A percentile compares a stretch with the other conserved stretches of the same genome.
Evolutionary conservation across 2,113 vertebrate species (phyloP).

Genomic region (Echinops telfairi): DNA sequence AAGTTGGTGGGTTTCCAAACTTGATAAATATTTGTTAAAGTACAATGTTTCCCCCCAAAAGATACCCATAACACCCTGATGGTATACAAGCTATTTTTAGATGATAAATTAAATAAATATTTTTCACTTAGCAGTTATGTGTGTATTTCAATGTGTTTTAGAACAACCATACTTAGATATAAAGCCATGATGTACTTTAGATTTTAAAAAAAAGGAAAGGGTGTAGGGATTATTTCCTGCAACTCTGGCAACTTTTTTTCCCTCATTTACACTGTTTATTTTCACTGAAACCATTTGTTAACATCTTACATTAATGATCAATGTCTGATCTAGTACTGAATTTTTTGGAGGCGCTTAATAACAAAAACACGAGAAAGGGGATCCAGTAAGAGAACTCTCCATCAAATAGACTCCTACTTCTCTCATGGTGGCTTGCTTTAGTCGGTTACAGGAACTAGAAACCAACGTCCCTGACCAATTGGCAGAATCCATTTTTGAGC

Average conservation of each 20-base stretch:
- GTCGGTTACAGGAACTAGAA: not conserved
- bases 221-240: not conserved
- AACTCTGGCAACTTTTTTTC: not conserved
- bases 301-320: not conserved
- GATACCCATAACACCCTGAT: not conserved
- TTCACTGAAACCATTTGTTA: not conserved
- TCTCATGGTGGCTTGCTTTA: not conserved
- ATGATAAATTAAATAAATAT: not conserved
- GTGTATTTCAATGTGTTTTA: not conserved
- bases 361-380: not conserved
- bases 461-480: not conserved
- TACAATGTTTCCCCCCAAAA: slow-evolving; percentile 16
- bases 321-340: not conserved
- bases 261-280: not conserved
- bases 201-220: too few species aligned
- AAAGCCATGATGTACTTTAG: not conserved
- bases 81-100: slow-evolving; percentile 8
- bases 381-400: not conserved
- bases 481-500: not conserved
- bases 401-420: not conserved
- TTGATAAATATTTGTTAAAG: slow-evolving; percentile 36
- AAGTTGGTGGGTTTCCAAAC: not conserved
- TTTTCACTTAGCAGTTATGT: not conserved
- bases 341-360: not conserved
- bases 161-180: not conserved